Evolutionary conservation across 2,113 vertebrate genomes (phyloP), one percentile per base, ranked within the genome.

Genomic region (Dinomys branickii): DNA sequence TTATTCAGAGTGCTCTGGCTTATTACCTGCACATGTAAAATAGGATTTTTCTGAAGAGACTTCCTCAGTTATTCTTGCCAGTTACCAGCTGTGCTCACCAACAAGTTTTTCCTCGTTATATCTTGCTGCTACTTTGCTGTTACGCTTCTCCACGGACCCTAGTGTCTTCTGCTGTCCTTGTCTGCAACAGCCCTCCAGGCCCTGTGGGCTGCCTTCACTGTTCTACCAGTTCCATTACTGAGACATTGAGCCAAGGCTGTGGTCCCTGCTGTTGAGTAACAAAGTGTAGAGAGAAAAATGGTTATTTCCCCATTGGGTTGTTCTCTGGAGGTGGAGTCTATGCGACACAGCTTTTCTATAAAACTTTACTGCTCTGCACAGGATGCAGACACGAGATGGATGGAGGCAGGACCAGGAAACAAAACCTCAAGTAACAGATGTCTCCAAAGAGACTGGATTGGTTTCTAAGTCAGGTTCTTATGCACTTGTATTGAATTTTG

Each of bases 1-100:
- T 94, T 95, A 90, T 91, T 98, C 56, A 91, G 63, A 96, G 81
- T 86, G 71, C 47, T 35, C 58, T 86, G 80, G 56, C 56, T 93
- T 73, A 69, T 59, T 96, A 81, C 63, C 44, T 38, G 59, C 8
- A 59, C 56, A 33, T n/a, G 35, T 58, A 7, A 69, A 47, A 56
- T 52, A 92, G 85, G 89, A 35, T 77, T 88, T 83, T 82, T 63
- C 8, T 82, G 41, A 28, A 47, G 63, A 91, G 44, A 81, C 59
- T 75, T 83, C 22, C 47, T 95, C 65, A 13, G 44, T 88, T 69
- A 82, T 90, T 90, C 85, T 44, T 54, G 63, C 54, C 20, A 28
- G 52, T 63, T 47, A 71, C 47, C 58, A 33, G 30, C 10, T 58
- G 30, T 28, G 41, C 50, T 93, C 71, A 71, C 38, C 71, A 52